Conservation (phyloP, 2,113 vertebrate genomes). For the Asarcornis scutulata region DNA sequence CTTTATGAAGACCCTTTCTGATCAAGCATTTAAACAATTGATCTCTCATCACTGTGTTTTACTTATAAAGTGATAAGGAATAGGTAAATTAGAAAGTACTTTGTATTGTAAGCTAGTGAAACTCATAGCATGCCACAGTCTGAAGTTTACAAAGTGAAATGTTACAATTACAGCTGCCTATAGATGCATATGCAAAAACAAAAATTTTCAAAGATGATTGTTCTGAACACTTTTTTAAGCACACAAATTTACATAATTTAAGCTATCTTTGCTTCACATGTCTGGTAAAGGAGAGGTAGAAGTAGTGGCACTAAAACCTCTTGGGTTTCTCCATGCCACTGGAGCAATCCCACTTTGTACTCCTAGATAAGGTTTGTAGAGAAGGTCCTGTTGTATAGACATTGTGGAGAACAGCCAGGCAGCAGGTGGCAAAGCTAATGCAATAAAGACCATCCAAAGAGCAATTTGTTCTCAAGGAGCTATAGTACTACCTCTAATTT, state of each 20-base stretch:
- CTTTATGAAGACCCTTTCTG: not conserved
- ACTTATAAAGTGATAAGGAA: not conserved
- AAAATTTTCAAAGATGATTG: not conserved
- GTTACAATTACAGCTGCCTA: conserved; percentile 4
- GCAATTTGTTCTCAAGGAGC: not conserved
- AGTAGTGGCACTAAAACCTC: not conserved
- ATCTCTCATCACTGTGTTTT: not conserved
- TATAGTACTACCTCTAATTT: not conserved
- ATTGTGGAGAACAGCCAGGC: not conserved
- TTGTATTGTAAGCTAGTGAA: not conserved
- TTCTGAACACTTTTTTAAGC: conserved; percentile 6
- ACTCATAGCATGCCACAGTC: not conserved
- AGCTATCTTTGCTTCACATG: not conserved
- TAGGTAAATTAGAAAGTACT: not conserved
- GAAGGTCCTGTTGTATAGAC: not conserved
- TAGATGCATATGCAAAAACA: not conserved
- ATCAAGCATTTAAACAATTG: not conserved
- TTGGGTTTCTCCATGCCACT: not conserved
- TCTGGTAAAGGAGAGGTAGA: conserved; percentile 53
- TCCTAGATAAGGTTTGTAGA: not conserved
- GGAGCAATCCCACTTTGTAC: not conserved
- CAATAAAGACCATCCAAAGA: not conserved
- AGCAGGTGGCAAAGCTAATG: not conserved
- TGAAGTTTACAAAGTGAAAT: not conserved
- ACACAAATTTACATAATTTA: not conserved